Conservation (phyloP, 2,888 invertebrate genomes). For the Drosophila longiperda region DNA sequence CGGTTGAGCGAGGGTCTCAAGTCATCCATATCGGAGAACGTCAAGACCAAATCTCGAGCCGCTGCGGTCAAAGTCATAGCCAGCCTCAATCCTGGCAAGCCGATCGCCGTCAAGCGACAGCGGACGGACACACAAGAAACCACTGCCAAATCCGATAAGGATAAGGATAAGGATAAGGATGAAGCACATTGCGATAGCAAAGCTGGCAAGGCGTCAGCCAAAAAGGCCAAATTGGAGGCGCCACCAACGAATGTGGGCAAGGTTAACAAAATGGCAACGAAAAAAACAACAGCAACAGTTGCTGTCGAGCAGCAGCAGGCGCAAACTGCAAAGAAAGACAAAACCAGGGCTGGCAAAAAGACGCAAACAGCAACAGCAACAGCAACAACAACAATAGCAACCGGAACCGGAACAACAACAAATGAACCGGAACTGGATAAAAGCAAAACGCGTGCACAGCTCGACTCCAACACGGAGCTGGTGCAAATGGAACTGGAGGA, state of each 20-base stretch:
- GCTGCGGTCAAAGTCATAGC: slow-evolving; percentile 83
- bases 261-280: slow-evolving; percentile 27
- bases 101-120: slow-evolving; percentile 52
- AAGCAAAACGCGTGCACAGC: slow-evolving; percentile 17
- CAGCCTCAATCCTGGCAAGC: slow-evolving; percentile 71
- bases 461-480: slow-evolving; percentile 78
- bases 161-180: slow-evolving; percentile 27
- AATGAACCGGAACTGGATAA: neutral
- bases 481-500: slow-evolving; percentile 82
- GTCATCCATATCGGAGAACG: slow-evolving; percentile 85
- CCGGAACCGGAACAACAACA: neutral
- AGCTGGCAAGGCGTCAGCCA: slow-evolving; percentile 44
- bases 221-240: slow-evolving; percentile 57
- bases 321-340: slow-evolving; percentile 28
- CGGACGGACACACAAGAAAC: slow-evolving; percentile 39
- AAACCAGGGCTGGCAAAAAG: slow-evolving; percentile 35
- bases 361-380: slow-evolving; percentile 8
- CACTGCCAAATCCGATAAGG: slow-evolving; percentile 17
- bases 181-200: slow-evolving; percentile 41
- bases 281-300: slow-evolving; percentile 33
- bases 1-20: slow-evolving; percentile 82
- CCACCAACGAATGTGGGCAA: slow-evolving; percentile 1
- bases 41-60: slow-evolving; percentile 85
- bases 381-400: neutral
- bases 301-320: slow-evolving; percentile 5